Evolutionary conservation across 1,140 invertebrate genomes (phyloP), one percentile per base, ranked within the genome.

Genomic region (Magallana angulata): DNA sequence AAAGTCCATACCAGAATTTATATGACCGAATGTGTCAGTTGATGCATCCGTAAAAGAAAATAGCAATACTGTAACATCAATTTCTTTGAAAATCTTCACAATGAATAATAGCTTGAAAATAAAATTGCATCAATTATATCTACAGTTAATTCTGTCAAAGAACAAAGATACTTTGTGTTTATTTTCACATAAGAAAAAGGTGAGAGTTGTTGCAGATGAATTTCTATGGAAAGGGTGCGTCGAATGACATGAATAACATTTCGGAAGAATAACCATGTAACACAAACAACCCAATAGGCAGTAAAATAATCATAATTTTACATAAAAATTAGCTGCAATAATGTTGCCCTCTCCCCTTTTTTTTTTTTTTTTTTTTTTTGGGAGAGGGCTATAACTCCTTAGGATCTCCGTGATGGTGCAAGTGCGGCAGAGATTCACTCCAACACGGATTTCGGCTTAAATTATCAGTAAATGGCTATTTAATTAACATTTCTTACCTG

Each of bases 301-400:
- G 36, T 48, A 48, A 48, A 48, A 48, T 48, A 48, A 48, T 48
- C 36, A 62, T n/a, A 62, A 62, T 62, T 62, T 62, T 62, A 62
- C 60, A 62, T 62, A 62, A 62, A 62, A 62, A 62, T 62, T 62
- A 62, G 60, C 60, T 62, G 60, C 60, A 62, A 62, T 62, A 62
- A 62, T 62, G 60, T 62, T 62, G 60, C 60, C 9, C 9, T 62
- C 59, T 60, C 59, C 59, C 59, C 16, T 62, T 62, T 62, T 48
- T 48, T 48, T 48, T 48, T 48, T 48, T 48, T 48, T 48, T 48
- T 48, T 48, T 48, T 48, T 48, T 48, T 48, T 48, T 48, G 36
- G 36, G 36, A 48, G 36, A 48, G 36, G 36, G 36, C 36, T 48
- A 48, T 48, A 48, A 48, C 36, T 48, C n/a, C n/a, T 62, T 62